Percentiles rank a stretch among this genome's conserved stretches.
Conservation (phyloP, 2,888 invertebrate genomes). For the Euphydryas editha region DNA sequence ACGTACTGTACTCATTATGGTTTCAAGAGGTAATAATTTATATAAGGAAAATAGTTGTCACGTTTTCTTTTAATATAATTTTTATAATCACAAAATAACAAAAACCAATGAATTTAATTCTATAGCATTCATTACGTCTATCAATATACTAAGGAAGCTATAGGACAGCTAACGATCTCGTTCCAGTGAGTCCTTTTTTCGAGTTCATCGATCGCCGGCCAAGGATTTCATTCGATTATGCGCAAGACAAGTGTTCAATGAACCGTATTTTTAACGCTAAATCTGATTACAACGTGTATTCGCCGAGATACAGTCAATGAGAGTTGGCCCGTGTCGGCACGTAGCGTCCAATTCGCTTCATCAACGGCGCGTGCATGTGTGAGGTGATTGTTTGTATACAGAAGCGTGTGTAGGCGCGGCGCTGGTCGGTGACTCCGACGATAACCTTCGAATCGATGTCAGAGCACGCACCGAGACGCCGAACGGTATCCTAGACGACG, state of each 20-base stretch:
- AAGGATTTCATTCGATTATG: conserved; percentile 35
- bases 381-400: conserved; percentile 55
- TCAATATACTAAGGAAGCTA: conserved; percentile 17
- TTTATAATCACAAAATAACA: neutral
- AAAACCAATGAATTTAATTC: conserved; percentile 15
- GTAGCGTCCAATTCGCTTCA: conserved; percentile 32
- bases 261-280: conserved; percentile 25
- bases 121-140: conserved; percentile 10
- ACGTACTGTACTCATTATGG: too few relatives aligned
- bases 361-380: conserved; percentile 38
- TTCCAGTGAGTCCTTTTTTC: conserved; percentile 7
- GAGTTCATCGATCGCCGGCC: conserved; percentile 38
- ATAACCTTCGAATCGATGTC: conserved; percentile 80
- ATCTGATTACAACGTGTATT: conserved; percentile 46
- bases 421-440: conserved; percentile 80
- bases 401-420: conserved; percentile 72
- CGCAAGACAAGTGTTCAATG: conserved; percentile 33
- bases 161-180: conserved; percentile 6
- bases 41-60: too few relatives aligned
- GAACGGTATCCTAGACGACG: conserved; percentile 56
- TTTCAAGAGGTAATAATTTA: too few relatives aligned
- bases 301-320: conserved; percentile 55
- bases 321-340: conserved; percentile 46
- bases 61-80: too few relatives aligned
- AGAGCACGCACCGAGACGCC: conserved; percentile 64